Evolutionary conservation across 2,797 vertebrate species (phyloP), one percentile per base, ranked within the genome.

Genomic region (Synaphobranchus kaupii): DNA sequence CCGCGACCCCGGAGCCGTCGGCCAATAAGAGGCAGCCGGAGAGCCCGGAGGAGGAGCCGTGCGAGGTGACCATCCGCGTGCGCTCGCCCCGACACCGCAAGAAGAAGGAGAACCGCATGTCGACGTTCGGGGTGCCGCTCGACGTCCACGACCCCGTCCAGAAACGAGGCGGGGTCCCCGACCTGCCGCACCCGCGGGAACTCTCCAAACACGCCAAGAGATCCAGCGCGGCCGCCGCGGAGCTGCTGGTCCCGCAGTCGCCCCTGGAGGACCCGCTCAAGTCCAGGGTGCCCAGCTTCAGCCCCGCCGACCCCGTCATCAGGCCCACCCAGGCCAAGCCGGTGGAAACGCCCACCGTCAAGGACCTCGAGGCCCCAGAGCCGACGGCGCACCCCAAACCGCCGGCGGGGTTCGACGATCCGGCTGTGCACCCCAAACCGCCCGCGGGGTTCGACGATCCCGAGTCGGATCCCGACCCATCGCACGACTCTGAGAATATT

Each of bases 101-200:
- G 25, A 95, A 95, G 87, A 90, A 89, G 0, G 96, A 96, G 83
- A 96, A 96, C 91, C 95, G 96, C 50, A 95, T 96, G 96, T 96
- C 96, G 0, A 96, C 96, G 0, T 96, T 96, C 0, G 96, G 96
- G 0, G 88, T 96, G 28, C 94, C 90, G 0, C 48, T 94, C 76
- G 96, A 96, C 47, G 89, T 93, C 25, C 90, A 92, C 0, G 95
- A 96, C 9, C 88, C 73, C 3, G 25, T 34, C 1, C 88, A 89
- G 13, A 85, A 88, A 47, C 87, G 85, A 4, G 86, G 89, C 1
- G 84, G 88, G 39, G 47, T 85, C 6, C 44, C 22, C 0, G 90
- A 92, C 22, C 86, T 87, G 6, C 47, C 48, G 25, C 50, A 20
- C 78, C 88, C 84, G 56, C 48, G 84, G 8, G 10, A 28, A 84